Evolutionary conservation across 2,888 invertebrate genomes (phyloP).

Genomic region (Trichopoda pennipes): DNA sequence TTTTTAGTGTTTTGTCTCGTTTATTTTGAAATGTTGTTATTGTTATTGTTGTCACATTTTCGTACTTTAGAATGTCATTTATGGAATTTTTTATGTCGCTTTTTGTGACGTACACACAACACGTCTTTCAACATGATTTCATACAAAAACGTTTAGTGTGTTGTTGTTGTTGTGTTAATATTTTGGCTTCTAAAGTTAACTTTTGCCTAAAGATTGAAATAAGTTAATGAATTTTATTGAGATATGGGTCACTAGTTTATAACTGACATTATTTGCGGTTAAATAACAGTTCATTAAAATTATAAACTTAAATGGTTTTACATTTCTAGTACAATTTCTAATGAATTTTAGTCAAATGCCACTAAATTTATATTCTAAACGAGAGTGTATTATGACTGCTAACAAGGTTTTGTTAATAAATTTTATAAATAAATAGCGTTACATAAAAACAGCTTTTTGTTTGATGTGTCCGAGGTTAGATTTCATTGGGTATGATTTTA

Average conservation of each 20-base stretch:
- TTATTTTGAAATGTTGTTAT: neutral
- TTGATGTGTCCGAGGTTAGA: too few species aligned
- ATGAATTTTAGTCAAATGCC: neutral
- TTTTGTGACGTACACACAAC: slow-evolving; percentile 37
- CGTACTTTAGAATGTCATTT: slow-evolving; percentile 57
- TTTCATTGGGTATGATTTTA: too few species aligned
- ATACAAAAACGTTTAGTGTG: neutral
- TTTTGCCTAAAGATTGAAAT: neutral
- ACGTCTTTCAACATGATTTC: slow-evolving; percentile 50
- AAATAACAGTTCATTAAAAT: slow-evolving; percentile 35
- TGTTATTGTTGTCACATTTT: neutral
- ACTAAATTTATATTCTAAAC: too few species aligned
- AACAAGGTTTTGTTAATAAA: too few species aligned
- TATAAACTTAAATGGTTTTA: neutral
- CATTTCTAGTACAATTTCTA: neutral
- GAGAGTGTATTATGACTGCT: too few species aligned
- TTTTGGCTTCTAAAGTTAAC: slow-evolving; percentile 31
- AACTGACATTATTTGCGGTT: slow-evolving; percentile 38
- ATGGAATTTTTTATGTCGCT: slow-evolving; percentile 51
- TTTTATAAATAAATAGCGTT: too few species aligned
- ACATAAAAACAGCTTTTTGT: too few species aligned
- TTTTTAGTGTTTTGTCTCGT: neutral
- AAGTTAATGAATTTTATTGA: neutral
- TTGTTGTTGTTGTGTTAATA: slow-evolving; percentile 4
- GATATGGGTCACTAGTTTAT: slow-evolving; percentile 61